phyloP scores from a whole-genome alignment of 2,888 invertebrate genomes.

The Agrilus biguttatus region DNA sequence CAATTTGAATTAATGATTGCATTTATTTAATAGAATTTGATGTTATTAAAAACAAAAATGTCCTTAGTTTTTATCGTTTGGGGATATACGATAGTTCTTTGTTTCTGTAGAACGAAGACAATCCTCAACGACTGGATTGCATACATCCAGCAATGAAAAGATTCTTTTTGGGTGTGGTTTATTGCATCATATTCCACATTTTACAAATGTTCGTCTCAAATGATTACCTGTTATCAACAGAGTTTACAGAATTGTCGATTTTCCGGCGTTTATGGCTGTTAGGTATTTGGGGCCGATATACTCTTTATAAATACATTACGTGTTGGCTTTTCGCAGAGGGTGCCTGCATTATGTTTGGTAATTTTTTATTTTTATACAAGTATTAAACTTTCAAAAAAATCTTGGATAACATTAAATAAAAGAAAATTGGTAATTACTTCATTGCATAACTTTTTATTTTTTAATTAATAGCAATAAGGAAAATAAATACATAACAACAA shows the following conservation, averaged over 20 bases:
- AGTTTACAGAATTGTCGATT: constrained; percentile 40
- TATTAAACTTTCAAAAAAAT: too few species aligned
- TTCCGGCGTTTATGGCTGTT: constrained; percentile 48
- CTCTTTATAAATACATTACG: constrained; percentile 82
- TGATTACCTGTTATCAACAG: constrained; percentile 52
- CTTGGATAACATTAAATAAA: too few species aligned
- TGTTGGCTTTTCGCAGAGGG: constrained; percentile 89
- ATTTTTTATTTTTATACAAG: constrained; percentile 9
- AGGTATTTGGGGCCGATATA: constrained; percentile 74
- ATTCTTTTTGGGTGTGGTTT: constrained; percentile 52
- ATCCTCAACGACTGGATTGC: constrained; percentile 24
- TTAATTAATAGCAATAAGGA: too few species aligned
- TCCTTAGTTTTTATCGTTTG: too few species aligned
- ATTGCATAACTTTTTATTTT: too few species aligned
- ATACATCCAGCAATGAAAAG: constrained; percentile 43
- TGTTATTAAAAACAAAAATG: too few species aligned
- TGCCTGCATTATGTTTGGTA: constrained; percentile 46
- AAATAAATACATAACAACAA: too few species aligned
- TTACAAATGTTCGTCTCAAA: constrained; percentile 57
- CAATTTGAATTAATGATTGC: too few species aligned
- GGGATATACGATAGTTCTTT: background rate
- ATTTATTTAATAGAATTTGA: too few species aligned
- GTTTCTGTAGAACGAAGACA: background rate
- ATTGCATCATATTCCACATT: constrained; percentile 60
- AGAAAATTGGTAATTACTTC: too few species aligned